phyloP scores from a whole-genome alignment of 2,888 invertebrate species.

The Acleris holmiana region DNA sequence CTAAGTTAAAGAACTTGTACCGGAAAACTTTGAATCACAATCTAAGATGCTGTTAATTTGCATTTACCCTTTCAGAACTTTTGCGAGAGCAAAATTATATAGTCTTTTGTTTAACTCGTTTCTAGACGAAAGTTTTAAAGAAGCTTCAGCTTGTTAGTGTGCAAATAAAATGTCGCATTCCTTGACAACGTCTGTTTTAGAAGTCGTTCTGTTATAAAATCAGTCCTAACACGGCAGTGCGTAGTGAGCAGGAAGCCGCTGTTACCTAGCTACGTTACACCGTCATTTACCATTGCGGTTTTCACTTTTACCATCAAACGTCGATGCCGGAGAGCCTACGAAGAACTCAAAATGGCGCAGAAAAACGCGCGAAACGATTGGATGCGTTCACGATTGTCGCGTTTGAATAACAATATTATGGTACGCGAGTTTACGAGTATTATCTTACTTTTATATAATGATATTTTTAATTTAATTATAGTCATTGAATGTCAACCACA shows the following conservation, averaged over 20 bases:
- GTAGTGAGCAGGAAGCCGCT: constrained; percentile 46
- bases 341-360: constrained; percentile 67
- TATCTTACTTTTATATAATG: constrained; percentile 50
- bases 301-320: constrained; percentile 76
- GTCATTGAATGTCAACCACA: not conserved
- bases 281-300: constrained; percentile 55
- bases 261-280: constrained; percentile 50
- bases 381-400: constrained; percentile 60
- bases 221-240: constrained; percentile 28
- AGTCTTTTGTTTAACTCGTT: constrained; percentile 24
- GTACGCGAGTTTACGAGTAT: constrained; percentile 51
- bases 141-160: constrained; percentile 2
- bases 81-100: constrained; percentile 25
- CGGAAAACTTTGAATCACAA: constrained; percentile 33
- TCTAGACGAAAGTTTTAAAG: constrained; percentile 6
- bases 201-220: constrained; percentile 24
- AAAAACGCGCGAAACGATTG: constrained; percentile 64
- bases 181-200: constrained; percentile 20
- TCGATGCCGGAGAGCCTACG: constrained; percentile 58
- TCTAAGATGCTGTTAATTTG: constrained; percentile 35
- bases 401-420: constrained; percentile 68
- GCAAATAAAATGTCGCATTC: constrained; percentile 12
- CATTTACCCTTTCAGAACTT: constrained; percentile 32
- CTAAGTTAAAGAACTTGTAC: constrained; percentile 30
- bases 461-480: not conserved